Evolutionary conservation across 2,113 vertebrate genomes (phyloP).

Genomic region (Turnix velox): DNA sequence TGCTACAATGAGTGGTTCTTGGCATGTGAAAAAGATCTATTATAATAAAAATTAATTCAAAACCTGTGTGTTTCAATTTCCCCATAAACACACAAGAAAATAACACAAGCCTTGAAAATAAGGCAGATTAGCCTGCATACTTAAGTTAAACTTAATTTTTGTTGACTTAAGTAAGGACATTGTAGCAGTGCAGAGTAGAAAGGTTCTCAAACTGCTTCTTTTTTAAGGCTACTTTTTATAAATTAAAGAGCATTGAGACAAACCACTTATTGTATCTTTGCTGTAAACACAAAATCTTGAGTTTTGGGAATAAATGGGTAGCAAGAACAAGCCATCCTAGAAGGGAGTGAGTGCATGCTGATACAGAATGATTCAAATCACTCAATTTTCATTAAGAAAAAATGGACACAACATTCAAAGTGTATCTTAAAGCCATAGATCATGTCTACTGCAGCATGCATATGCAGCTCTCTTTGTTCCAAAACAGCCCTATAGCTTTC

Average conservation of each 20-base stretch:
- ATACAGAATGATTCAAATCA: background rate
- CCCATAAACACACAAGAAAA: background rate
- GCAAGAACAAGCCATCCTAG: background rate
- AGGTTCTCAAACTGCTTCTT: background rate
- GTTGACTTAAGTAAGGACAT: background rate
- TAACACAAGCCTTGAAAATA: background rate
- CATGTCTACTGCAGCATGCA: background rate
- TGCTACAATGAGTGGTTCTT: background rate
- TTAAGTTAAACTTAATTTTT: background rate
- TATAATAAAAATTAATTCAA: background rate
- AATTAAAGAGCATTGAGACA: background rate
- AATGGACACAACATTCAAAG: background rate
- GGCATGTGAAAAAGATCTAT: background rate
- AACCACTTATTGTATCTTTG: background rate
- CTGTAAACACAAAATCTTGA: background rate
- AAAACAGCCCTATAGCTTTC: background rate
- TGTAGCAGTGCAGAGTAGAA: background rate
- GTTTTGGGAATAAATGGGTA: background rate
- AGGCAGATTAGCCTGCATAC: background rate
- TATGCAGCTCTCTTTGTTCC: background rate
- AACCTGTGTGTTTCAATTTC: accelerated
- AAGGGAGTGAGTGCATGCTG: accelerated
- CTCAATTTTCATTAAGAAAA: background rate
- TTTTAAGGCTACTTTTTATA: background rate
- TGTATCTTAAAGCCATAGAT: background rate